Conservation (phyloP, 2,113 vertebrate species). For the Phylloscopus whistleri region DNA sequence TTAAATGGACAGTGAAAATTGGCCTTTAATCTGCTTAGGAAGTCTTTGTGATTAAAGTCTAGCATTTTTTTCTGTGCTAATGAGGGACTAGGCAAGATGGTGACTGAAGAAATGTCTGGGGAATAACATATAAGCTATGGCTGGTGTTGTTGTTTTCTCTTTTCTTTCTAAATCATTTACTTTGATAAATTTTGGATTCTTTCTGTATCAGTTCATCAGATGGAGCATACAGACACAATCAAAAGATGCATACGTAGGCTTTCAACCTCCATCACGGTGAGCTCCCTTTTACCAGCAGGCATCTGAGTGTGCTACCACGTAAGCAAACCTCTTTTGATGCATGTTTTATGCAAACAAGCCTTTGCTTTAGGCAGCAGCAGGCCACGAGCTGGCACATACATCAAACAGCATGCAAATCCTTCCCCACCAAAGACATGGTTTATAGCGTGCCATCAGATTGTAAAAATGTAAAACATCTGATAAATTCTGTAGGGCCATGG, state of each 20-base stretch:
- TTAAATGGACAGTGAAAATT: slow-evolving; percentile 28
- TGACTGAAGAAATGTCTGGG: not conserved
- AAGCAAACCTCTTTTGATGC: not conserved
- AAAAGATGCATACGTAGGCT: not conserved
- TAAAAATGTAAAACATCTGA: slow-evolving; percentile 9
- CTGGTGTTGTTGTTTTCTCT: not conserved
- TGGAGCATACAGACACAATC: not conserved
- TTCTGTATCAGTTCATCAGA: not conserved
- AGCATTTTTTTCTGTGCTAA: not conserved
- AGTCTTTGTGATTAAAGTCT: slow-evolving; percentile 3
- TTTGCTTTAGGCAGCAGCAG: slow-evolving; percentile 37
- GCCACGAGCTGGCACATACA: not conserved
- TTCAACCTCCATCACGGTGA: not conserved
- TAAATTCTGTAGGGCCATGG: not conserved
- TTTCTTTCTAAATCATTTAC: not conserved
- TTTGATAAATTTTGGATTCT: not conserved
- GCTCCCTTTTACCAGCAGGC: not conserved
- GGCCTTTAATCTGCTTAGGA: slow-evolving; percentile 21
- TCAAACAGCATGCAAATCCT: slow-evolving; percentile 24
- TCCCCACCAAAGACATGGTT: not conserved
- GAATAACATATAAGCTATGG: not conserved
- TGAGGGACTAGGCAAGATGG: not conserved
- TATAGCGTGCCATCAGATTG: not conserved
- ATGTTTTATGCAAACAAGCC: slow-evolving; percentile 33
- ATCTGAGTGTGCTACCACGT: not conserved